phyloP scores from a whole-genome alignment of 2,888 invertebrate species.

The Punctoribates punctum region DNA sequence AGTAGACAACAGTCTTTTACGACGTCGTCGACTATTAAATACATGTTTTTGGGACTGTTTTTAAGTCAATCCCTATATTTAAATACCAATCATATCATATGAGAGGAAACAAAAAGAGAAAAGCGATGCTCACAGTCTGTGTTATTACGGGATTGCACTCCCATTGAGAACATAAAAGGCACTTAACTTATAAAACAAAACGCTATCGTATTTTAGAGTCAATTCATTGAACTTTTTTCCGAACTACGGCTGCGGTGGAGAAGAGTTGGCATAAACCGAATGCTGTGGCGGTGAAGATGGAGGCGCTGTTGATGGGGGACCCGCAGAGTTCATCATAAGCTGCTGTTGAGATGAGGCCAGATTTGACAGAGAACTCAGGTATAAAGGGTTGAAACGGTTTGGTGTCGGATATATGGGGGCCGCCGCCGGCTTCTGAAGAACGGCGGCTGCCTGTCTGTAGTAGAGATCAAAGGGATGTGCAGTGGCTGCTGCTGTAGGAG shows the following conservation, averaged over 20 bases:
- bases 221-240: background rate
- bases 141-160: constrained; percentile 12
- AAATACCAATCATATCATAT: constrained; percentile 8
- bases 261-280: constrained; percentile 13
- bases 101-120: background rate
- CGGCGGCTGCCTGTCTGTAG: constrained; percentile 49
- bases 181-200: constrained; percentile 23
- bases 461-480: constrained; percentile 48
- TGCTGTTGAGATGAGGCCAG: constrained; percentile 32
- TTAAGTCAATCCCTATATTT: constrained; percentile 2
- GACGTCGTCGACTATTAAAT: background rate
- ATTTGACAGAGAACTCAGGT: constrained; percentile 32
- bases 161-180: constrained; percentile 26
- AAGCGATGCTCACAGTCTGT: constrained; percentile 11
- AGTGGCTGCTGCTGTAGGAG: constrained; percentile 31
- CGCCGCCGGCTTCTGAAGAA: constrained; percentile 39
- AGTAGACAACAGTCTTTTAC: background rate
- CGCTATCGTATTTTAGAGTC: background rate
- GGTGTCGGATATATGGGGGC: constrained; percentile 12
- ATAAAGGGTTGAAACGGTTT: constrained; percentile 39
- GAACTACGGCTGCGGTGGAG: background rate
- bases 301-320: background rate
- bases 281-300: constrained; percentile 22
- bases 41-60: constrained; percentile 8
- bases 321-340: constrained; percentile 14